A percentile compares a stretch with the other conserved stretches of the same genome.
Conservation (phyloP, 2,797 vertebrate genomes). For the Nyctalus aviator region DNA sequence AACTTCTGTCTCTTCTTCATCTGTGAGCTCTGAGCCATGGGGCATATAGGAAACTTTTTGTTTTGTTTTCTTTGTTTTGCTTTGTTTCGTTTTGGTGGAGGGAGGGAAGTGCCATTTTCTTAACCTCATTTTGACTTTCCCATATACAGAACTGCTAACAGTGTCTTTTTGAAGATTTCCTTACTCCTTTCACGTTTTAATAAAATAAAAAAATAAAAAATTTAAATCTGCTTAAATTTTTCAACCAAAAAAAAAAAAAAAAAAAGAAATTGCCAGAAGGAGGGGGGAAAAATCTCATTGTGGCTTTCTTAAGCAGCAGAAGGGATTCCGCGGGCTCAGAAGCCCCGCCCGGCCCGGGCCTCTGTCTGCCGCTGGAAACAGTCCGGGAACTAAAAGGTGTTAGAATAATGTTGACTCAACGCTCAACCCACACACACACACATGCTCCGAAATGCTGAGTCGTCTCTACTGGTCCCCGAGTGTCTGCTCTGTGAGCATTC, state of each 20-base stretch:
- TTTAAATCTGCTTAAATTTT: slow-evolving; percentile 78
- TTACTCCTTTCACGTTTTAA: slow-evolving; percentile 61
- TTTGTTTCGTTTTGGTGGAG: not conserved
- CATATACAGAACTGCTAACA: slow-evolving; percentile 68
- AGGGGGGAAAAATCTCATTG: not conserved
- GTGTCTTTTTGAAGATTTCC: slow-evolving; percentile 76
- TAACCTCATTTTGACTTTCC: slow-evolving; percentile 66
- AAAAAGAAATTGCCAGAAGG: slow-evolving; percentile 2
- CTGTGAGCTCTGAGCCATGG: not conserved
- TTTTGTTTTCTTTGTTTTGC: slow-evolving; percentile 50
- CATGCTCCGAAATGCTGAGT: slow-evolving; percentile 40
- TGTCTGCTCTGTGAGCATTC: not conserved
- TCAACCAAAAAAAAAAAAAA: slow-evolving; percentile 73
- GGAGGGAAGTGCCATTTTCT: not conserved
- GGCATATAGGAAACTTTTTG: not conserved
- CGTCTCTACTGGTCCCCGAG: not conserved
- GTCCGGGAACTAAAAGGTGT: slow-evolving; percentile 65
- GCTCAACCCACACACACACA: slow-evolving; percentile 32
- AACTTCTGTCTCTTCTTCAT: slow-evolving; percentile 13
- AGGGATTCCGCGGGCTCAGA: slow-evolving; percentile 26
- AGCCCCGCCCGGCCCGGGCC: slow-evolving; percentile 40
- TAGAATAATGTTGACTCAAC: slow-evolving; percentile 71
- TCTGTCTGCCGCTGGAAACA: not conserved
- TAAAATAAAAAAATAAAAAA: not conserved
- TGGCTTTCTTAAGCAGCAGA: slow-evolving; percentile 69